These are phyloP conservation scores for Yponomeuta sedellus DNA, from an alignment of 2,888 invertebrate genomes.

Conservation along the genomic window DNA sequence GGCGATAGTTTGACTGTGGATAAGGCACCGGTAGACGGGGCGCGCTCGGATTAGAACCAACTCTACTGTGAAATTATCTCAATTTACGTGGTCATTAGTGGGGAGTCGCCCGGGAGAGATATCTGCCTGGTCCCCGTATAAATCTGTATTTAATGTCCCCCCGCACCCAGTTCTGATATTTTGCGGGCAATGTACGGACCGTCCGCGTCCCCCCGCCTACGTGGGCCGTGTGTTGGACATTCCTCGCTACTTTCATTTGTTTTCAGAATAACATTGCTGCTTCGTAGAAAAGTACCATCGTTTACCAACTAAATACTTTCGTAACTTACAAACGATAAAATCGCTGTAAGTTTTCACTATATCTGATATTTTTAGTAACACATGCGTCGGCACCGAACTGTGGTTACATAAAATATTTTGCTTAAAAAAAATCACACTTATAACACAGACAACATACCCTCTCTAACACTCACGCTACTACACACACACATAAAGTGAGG, in stretches of 20 bases:
- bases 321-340: too few relatives aligned
- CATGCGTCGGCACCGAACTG: too few relatives aligned
- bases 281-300: too few relatives aligned
- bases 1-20: neutral
- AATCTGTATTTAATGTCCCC: conserved; percentile 72
- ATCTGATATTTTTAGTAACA: too few relatives aligned
- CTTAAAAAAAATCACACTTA: too few relatives aligned
- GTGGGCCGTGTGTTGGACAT: conserved; percentile 13
- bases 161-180: conserved; percentile 52
- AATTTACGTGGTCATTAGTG: conserved; percentile 76
- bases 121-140: conserved; percentile 62
- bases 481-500: too few relatives aligned
- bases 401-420: too few relatives aligned
- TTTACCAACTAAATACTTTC: too few relatives aligned
- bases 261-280: neutral
- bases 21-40: conserved; percentile 26
- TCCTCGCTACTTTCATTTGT: neutral
- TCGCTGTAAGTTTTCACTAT: too few relatives aligned
- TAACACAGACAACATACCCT: too few relatives aligned
- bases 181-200: conserved; percentile 50
- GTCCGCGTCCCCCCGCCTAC: conserved; percentile 18
- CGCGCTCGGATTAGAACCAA: conserved; percentile 28
- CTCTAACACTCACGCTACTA: too few relatives aligned
- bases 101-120: conserved; percentile 72
- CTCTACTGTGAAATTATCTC: conserved; percentile 72